phyloP scores from a whole-genome alignment of 2,113 vertebrate genomes.

The Cyanoliseus patagonus region DNA sequence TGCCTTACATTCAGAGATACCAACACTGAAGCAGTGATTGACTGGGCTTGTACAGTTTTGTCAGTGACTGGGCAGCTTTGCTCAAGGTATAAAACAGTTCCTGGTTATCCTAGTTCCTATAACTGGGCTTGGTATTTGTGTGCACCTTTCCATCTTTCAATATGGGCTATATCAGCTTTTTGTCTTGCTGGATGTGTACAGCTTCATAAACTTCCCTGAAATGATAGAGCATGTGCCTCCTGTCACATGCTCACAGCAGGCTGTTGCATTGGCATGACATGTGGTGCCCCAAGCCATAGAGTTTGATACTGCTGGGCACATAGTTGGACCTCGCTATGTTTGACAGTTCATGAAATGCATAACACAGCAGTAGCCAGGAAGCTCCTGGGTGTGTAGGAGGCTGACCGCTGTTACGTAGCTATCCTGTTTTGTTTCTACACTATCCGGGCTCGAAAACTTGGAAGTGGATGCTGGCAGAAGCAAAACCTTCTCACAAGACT shows the following conservation, averaged over 20 bases:
- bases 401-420: not conserved
- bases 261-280: not conserved
- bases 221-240: not conserved
- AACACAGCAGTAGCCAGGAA: not conserved
- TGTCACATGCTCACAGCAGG: rapidly evolving
- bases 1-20: not conserved
- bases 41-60: not conserved
- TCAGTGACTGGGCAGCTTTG: not conserved
- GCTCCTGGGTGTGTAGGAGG: not conserved
- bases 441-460: slow-evolving; percentile 19
- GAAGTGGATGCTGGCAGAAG: slow-evolving; percentile 52
- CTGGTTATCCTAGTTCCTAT: not conserved
- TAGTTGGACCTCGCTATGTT: not conserved
- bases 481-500: slow-evolving; percentile 34
- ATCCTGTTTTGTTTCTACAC: slow-evolving; percentile 18
- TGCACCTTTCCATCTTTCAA: not conserved
- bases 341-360: not conserved
- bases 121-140: not conserved
- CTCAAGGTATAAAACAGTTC: not conserved
- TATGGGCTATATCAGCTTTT: not conserved
- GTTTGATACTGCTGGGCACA: not conserved
- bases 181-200: not conserved
- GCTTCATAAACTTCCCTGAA: not conserved
- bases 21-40: not conserved
- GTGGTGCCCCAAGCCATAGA: rapidly evolving